phyloP scores from a whole-genome alignment of 2,797 vertebrate genomes.

The Leptatherina wallacei region DNA sequence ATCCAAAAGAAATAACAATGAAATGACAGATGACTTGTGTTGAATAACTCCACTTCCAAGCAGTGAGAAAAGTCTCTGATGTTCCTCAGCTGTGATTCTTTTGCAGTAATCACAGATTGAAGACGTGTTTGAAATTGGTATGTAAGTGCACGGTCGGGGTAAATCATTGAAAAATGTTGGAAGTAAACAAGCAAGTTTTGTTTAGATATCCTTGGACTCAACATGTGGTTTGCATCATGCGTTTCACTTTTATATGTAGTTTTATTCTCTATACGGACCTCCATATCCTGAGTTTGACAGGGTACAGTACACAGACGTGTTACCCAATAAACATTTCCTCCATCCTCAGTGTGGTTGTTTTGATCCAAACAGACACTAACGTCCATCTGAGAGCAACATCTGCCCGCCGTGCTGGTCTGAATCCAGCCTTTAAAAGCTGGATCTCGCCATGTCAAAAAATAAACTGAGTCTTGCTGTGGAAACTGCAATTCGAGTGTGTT shows the following conservation, averaged over 20 bases:
- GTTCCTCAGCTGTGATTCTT: conserved; percentile 47
- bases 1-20: conserved; percentile 38
- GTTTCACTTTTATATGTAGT: conserved; percentile 56
- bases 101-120: conserved; percentile 34
- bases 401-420: conserved; percentile 62
- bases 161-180: conserved; percentile 56
- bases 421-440: conserved; percentile 59
- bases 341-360: conserved; percentile 55
- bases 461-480: conserved; percentile 46
- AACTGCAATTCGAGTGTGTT: conserved; percentile 11
- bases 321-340: conserved; percentile 64
- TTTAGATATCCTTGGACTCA: conserved; percentile 73
- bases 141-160: conserved; percentile 41
- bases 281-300: conserved; percentile 74
- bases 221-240: conserved; percentile 76
- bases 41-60: conserved; percentile 28
- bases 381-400: conserved; percentile 74
- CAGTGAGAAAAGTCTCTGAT: conserved; percentile 22
- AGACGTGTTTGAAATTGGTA: conserved; percentile 61
- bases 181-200: conserved; percentile 70
- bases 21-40: conserved; percentile 41
- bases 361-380: conserved; percentile 65
- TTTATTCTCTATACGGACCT: conserved; percentile 47
- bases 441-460: conserved; percentile 59
- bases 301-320: conserved; percentile 79